phyloP scores from a whole-genome alignment of 2,113 vertebrate genomes.

The Ciconia stormi region DNA sequence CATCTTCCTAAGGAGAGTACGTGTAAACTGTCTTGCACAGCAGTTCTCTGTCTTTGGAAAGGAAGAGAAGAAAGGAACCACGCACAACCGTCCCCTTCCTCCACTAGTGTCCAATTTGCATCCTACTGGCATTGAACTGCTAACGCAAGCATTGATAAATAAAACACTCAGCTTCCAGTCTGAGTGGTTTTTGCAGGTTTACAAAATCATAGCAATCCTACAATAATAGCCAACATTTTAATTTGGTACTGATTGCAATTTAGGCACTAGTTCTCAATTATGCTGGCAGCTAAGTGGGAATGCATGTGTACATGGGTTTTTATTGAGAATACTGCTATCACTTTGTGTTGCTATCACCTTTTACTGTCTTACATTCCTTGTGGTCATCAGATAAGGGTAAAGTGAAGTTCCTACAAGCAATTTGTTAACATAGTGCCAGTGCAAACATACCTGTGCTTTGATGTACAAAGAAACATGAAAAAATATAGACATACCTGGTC shows the following conservation, averaged over 20 bases:
- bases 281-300: not conserved
- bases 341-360: not conserved
- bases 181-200: not conserved
- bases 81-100: not conserved
- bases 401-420: not conserved
- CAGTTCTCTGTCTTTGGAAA: not conserved
- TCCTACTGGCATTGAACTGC: not conserved
- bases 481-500: constrained; percentile 82
- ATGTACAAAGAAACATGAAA: not conserved
- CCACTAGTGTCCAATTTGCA: not conserved
- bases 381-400: not conserved
- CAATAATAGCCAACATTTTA: not conserved
- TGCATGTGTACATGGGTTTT: not conserved
- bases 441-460: not conserved
- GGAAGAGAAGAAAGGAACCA: not conserved
- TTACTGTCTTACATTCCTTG: not conserved
- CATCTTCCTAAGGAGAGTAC: not conserved
- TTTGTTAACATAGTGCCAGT: not conserved
- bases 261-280: not conserved
- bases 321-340: not conserved
- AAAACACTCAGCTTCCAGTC: not conserved
- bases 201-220: not conserved
- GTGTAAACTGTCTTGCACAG: not conserved
- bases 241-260: not conserved
- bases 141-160: not conserved